A percentile compares a stretch with the other conserved stretches of the same genome.
These are phyloP conservation scores for Progne subis DNA, from an alignment of 2,113 vertebrate genomes.

Conservation along the genomic window DNA sequence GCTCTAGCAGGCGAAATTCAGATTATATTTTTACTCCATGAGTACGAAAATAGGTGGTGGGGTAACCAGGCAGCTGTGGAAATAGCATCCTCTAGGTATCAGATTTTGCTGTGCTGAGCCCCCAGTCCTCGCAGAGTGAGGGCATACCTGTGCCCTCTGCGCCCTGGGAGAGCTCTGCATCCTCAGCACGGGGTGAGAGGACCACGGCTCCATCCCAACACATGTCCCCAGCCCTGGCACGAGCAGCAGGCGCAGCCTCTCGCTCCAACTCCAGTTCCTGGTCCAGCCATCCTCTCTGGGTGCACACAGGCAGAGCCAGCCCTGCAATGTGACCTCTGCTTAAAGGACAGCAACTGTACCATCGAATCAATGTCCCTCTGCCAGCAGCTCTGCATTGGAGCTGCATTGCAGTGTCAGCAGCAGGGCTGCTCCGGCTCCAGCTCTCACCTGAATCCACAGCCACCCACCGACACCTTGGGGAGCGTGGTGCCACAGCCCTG, in stretches of 20 bases:
- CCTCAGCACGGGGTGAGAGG: accelerated
- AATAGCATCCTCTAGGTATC: neutral
- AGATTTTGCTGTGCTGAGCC: neutral
- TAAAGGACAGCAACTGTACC: slow-evolving; percentile 34
- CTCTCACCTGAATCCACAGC: neutral
- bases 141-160: neutral
- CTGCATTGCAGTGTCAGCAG: slow-evolving; percentile 70
- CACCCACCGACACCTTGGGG: neutral
- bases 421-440: neutral
- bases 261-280: accelerated
- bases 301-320: neutral
- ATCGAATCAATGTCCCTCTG: slow-evolving; percentile 31
- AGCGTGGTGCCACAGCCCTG: neutral
- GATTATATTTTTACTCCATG: neutral
- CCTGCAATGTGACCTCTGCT: slow-evolving; percentile 48
- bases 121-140: neutral
- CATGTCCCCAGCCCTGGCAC: accelerated
- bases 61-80: neutral
- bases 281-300: neutral
- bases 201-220: neutral
- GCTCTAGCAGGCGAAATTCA: slow-evolving; percentile 17
- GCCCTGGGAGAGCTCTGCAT: neutral
- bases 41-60: neutral
- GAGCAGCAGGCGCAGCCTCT: neutral
- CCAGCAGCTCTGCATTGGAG: slow-evolving; percentile 52